Base-by-base conservation (phyloP, 2,113 vertebrate species). In the Labeo catla region DNA sequence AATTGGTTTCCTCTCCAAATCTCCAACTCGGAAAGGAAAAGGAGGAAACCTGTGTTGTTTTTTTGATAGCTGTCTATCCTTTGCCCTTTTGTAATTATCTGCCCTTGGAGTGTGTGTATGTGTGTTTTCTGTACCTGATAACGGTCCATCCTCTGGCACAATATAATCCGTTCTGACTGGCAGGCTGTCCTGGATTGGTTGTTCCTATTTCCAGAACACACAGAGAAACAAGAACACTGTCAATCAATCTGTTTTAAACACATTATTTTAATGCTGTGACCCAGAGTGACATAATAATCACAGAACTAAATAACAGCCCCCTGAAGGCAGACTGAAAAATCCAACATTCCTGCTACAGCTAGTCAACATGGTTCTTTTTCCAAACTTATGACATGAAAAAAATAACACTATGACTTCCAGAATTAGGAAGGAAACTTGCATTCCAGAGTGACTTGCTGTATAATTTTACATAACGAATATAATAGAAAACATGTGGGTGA, bases 71-170 rank as follows among this genome's bases (percentile, higher is more conserved):
- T 50, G 43, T 76, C 68, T 50, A 54, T 57, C 59, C 73, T 47
- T 39, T 61, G 52, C n/a, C 39, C 72, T 15, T 36, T 73, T 79
- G 76, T 57, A 84, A 63, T 73, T 70, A 45, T 72, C 34, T 74
- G 82, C 45, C 66, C 50, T 84, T 84, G 76, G 34, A 50, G 39
- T 82, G 45, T 43, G 49, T 23, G 73, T 73, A 9, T 76, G 68
- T 23, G 86, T 88, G 68, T 90, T 89, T 91, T 93, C 89, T 89
- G 5, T 95, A 96, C 94, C 95, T 95, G 95, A 95, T 95, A 95
- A 94, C 61, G 90, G 87, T 91, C 91, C 93, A 91, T 94, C 91
- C 87, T 93, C 93, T 77, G 91, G 82, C 84, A 90, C 93, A 81
- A 85, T 89, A 76, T 90, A 83, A 89, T 93, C 91, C 45, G 84